These are phyloP conservation scores for Chymomyza amoena DNA, from an alignment of 2,888 invertebrate species.

Conservation along the genomic window DNA sequence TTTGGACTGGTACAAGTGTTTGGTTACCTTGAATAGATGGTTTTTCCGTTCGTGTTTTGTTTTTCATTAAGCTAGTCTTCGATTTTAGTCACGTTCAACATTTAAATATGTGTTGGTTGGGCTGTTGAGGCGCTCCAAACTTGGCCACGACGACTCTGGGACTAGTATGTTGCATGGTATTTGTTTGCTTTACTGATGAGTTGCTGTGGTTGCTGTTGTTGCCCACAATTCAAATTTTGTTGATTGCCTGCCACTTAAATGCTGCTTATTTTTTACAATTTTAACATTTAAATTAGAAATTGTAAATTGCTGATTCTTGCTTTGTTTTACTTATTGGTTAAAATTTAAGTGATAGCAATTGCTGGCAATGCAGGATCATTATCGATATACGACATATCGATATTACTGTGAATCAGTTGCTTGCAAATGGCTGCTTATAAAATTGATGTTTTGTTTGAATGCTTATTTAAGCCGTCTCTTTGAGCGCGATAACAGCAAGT, in stretches of 20 bases:
- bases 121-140: not conserved
- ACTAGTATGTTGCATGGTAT: not conserved
- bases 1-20: slow-evolving; percentile 28
- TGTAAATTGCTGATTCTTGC: not conserved
- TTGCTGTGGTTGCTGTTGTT: not conserved
- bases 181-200: slow-evolving; percentile 1
- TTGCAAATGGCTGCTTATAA: too few species aligned
- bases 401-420: too few species aligned
- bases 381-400: too few species aligned
- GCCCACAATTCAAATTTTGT: not conserved
- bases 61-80: slow-evolving; percentile 37
- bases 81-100: slow-evolving; percentile 66
- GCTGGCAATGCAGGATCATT: too few species aligned
- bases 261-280: not conserved
- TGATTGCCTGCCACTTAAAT: not conserved
- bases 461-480: too few species aligned
- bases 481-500: not conserved
- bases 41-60: slow-evolving; percentile 1
- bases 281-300: not conserved
- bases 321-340: too few species aligned
- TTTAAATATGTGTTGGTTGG: slow-evolving; percentile 38
- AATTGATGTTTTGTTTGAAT: too few species aligned
- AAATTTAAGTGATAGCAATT: too few species aligned
- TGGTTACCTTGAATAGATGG: slow-evolving; percentile 25
- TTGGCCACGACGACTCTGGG: not conserved